phyloP scores from a whole-genome alignment of 2,113 vertebrate species.

The Chaetura pelagica region DNA sequence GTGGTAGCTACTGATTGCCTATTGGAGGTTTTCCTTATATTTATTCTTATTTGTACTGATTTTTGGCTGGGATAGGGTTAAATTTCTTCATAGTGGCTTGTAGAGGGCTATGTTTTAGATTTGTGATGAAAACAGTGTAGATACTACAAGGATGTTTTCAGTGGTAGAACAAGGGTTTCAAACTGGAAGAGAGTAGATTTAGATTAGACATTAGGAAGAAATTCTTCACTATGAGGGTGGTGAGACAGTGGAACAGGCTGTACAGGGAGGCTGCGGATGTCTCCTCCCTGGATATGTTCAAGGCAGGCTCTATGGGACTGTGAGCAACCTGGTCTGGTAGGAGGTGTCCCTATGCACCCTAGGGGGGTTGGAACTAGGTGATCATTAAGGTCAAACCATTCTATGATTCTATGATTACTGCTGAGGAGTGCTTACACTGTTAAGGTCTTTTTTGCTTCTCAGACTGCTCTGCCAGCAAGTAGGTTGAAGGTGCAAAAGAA shows the following conservation, averaged over 20 bases:
- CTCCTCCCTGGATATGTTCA: too few relatives aligned
- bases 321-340: too few relatives aligned
- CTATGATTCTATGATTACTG: not conserved
- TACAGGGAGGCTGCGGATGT: too few relatives aligned
- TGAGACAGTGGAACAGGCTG: too few relatives aligned
- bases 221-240: too few relatives aligned
- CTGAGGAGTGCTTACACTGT: not conserved
- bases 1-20: not conserved
- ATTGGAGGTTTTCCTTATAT: not conserved
- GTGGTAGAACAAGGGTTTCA: too few relatives aligned
- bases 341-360: too few relatives aligned
- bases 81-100: not conserved
- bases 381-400: too few relatives aligned
- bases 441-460: not conserved
- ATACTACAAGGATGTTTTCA: not conserved
- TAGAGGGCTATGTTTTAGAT: not conserved
- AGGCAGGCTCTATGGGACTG: too few relatives aligned
- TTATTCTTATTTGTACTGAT: not conserved
- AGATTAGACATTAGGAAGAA: too few relatives aligned
- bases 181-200: too few relatives aligned
- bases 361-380: too few relatives aligned
- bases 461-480: not conserved
- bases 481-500: not conserved
- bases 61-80: not conserved
- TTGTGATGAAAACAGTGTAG: not conserved